Conservation (phyloP, 2,797 vertebrate genomes). For the Myotis pilosus region DNA sequence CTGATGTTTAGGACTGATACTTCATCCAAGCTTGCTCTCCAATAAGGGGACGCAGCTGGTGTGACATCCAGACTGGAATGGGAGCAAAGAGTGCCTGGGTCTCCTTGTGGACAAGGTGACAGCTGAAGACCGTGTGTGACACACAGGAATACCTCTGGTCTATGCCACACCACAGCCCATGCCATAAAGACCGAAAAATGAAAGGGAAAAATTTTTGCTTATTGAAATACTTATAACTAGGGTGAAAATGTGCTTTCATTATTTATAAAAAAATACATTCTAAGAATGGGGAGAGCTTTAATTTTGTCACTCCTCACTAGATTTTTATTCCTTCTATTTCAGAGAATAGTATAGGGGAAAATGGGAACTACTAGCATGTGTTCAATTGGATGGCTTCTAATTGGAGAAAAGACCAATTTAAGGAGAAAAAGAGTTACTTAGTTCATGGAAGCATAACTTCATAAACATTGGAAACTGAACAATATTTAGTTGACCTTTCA, state of each 20-base stretch:
- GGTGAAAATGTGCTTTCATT: slow-evolving; percentile 58
- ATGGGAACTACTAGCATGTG: background rate
- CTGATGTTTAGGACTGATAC: background rate
- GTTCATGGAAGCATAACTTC: background rate
- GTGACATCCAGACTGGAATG: background rate
- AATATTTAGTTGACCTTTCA: background rate
- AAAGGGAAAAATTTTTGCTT: slow-evolving; percentile 50
- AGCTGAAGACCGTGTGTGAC: slow-evolving; percentile 19
- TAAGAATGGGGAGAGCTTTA: background rate
- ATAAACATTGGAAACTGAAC: background rate
- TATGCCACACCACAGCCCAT: background rate
- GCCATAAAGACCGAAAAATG: slow-evolving; percentile 52
- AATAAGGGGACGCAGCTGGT: background rate
- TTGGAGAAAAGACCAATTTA: background rate
- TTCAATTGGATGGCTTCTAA: background rate
- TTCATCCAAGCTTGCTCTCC: background rate
- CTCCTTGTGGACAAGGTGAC: slow-evolving; percentile 45
- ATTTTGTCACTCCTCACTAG: background rate
- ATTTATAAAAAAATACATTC: slow-evolving; percentile 60
- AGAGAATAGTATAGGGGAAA: background rate
- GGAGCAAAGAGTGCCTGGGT: background rate
- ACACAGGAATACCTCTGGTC: background rate
- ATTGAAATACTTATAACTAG: slow-evolving; percentile 56
- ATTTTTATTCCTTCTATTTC: background rate
- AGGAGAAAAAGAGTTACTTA: background rate